A percentile compares a stretch with the other conserved stretches of the same genome.
phyloP scores from a whole-genome alignment of 92 coral and sea anemone genomes.

The Blastomussa wellsi region DNA sequence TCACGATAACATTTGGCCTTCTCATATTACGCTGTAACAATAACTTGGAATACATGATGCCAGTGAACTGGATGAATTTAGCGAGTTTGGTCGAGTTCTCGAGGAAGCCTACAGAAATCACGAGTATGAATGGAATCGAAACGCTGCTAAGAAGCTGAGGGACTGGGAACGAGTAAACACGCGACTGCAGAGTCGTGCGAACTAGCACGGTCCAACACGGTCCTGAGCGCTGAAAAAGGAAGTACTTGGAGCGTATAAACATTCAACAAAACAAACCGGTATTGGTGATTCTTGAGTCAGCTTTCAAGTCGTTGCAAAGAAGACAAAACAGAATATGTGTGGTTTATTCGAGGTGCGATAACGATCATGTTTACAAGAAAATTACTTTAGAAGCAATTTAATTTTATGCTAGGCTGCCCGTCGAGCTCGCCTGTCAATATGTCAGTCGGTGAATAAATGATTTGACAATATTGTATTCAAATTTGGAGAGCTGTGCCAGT shows the following conservation, averaged over 20 bases:
- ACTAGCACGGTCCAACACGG: slow-evolving; percentile 21
- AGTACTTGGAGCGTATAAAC: background rate
- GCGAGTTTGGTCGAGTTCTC: background rate
- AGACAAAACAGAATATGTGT: background rate
- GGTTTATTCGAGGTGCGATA: background rate
- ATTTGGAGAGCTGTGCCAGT: background rate
- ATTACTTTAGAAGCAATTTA: background rate
- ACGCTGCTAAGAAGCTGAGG: background rate
- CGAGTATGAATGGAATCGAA: background rate
- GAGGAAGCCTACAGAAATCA: background rate
- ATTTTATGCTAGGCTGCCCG: background rate
- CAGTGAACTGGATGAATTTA: background rate
- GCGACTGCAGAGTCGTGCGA: background rate
- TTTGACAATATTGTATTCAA: background rate
- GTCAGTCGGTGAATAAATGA: background rate
- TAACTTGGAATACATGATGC: slow-evolving; percentile 21
- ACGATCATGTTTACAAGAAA: background rate
- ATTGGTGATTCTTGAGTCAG: background rate
- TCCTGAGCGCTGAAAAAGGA: background rate
- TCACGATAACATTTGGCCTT: background rate
- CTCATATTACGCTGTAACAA: slow-evolving; percentile 9
- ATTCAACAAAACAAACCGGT: background rate
- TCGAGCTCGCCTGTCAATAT: background rate
- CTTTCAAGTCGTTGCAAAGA: background rate
- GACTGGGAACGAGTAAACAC: slow-evolving; percentile 14